Evolutionary conservation across 1,140 invertebrate genomes (phyloP).

Genomic region (Pseudomyrmex concolor): DNA sequence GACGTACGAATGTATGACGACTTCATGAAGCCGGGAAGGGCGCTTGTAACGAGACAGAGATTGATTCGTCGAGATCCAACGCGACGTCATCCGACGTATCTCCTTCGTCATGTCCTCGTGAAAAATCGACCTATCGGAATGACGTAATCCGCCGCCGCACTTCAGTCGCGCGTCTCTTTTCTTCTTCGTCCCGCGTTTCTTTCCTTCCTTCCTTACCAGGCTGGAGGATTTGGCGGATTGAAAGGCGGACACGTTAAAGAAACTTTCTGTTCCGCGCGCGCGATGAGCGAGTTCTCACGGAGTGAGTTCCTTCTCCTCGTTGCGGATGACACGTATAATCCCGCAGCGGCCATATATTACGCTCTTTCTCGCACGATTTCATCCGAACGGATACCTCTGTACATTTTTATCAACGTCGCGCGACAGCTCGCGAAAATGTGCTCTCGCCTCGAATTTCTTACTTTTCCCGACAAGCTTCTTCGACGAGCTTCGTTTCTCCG

Average conservation of each 20-base stretch:
- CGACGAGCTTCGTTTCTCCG: too few relatives aligned
- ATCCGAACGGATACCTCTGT: background rate
- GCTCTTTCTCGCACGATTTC: background rate
- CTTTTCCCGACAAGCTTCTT: background rate
- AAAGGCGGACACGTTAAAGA: slow-evolving; percentile 24
- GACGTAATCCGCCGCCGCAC: slow-evolving; percentile 39
- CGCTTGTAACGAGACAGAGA: slow-evolving; percentile 54
- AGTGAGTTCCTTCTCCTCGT: background rate
- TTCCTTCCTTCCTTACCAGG: background rate
- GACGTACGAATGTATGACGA: slow-evolving; percentile 38
- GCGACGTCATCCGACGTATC: slow-evolving; percentile 52
- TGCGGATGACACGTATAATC: slow-evolving; percentile 9
- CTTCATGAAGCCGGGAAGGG: slow-evolving; percentile 41
- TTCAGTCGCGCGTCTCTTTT: background rate
- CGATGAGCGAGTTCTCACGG: slow-evolving; percentile 1
- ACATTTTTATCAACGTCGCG: background rate
- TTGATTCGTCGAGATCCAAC: slow-evolving; percentile 52
- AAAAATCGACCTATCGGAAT: slow-evolving; percentile 54
- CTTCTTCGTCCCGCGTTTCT: slow-evolving; percentile 1
- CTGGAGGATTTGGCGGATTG: slow-evolving; percentile 44
- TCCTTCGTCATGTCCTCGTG: slow-evolving; percentile 45
- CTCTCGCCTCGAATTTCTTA: background rate
- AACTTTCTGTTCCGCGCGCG: slow-evolving; percentile 20
- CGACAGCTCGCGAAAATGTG: background rate
- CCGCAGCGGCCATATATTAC: background rate